These are phyloP conservation scores for Tachysurus vachellii DNA, from an alignment of 2,113 vertebrate species.

Conservation along the genomic window DNA sequence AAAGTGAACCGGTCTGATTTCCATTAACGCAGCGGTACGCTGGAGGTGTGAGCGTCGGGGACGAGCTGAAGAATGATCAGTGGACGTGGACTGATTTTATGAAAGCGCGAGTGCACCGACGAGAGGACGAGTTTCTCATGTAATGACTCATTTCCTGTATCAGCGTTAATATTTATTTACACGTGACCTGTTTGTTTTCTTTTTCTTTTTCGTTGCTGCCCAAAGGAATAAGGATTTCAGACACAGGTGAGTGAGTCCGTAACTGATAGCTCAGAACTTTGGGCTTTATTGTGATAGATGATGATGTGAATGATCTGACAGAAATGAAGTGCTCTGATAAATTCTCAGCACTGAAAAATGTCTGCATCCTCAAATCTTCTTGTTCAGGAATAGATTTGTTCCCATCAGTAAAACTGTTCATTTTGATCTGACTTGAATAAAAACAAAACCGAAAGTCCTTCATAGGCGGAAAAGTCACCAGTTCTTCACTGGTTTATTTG, in stretches of 20 bases:
- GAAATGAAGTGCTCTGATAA: background rate
- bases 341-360: background rate
- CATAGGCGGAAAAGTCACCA: background rate
- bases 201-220: constrained; percentile 61
- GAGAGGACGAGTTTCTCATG: background rate
- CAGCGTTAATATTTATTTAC: background rate
- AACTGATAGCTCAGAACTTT: background rate
- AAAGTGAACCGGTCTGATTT: constrained; percentile 21
- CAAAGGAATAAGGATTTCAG: constrained; percentile 99
- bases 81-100: constrained; percentile 1
- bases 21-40: background rate
- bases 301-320: background rate
- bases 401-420: background rate
- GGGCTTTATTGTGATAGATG: background rate
- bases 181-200: background rate
- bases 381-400: background rate
- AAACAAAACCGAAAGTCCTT: background rate
- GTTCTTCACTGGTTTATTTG: background rate
- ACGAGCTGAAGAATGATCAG: background rate
- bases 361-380: background rate
- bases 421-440: background rate
- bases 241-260: constrained; percentile 91
- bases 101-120: background rate
- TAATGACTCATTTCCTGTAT: background rate
- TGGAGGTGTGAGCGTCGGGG: background rate